Conservation (phyloP, 2,113 vertebrate genomes). For the Calidris pygmaea region DNA sequence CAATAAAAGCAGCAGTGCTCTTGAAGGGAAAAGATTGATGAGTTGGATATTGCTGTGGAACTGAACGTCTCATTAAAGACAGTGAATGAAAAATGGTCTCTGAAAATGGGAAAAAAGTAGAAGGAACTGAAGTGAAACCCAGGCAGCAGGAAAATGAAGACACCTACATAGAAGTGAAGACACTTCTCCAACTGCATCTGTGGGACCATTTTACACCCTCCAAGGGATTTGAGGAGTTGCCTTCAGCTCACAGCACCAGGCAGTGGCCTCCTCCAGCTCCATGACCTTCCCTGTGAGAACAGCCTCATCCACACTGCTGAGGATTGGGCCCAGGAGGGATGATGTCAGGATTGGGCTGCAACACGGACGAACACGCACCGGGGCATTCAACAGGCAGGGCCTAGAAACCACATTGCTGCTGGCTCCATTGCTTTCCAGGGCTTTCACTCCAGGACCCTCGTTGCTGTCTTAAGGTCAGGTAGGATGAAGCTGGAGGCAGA, state of each 20-base stretch:
- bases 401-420: not conserved
- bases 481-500: not conserved
- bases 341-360: not conserved
- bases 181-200: not conserved
- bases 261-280: not conserved
- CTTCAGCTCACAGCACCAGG: not conserved
- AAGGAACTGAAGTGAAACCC: not conserved
- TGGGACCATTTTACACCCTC: not conserved
- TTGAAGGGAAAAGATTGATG: conserved; percentile 46
- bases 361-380: accelerated
- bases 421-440: not conserved
- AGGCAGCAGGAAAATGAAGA: not conserved
- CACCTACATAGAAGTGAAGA: not conserved
- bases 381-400: not conserved
- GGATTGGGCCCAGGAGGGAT: too few species aligned
- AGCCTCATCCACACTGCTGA: not conserved
- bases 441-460: not conserved
- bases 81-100: conserved; percentile 31
- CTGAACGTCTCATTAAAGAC: conserved; percentile 32
- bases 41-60: conserved; percentile 31
- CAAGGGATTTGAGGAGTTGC: not conserved
- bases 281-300: accelerated
- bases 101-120: not conserved
- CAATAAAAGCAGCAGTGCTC: not conserved
- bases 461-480: not conserved